Evolutionary conservation across 2,113 vertebrate species (phyloP).

Genomic region (Ptilorrhoa leucosticta): DNA sequence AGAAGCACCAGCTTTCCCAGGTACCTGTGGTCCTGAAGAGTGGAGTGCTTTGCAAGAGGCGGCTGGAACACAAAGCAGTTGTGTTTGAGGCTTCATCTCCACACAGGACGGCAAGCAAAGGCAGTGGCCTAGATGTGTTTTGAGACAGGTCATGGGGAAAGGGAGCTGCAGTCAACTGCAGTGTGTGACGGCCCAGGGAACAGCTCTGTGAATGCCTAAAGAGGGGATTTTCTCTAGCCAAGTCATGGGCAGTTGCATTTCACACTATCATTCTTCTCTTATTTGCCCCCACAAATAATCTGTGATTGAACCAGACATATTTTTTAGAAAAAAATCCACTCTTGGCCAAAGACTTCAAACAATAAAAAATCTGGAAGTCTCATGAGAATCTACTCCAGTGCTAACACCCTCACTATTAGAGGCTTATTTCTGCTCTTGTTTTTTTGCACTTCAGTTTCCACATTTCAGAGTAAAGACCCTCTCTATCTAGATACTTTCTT

Average conservation of each 20-base stretch:
- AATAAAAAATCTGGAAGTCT: neutral
- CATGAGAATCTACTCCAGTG: neutral
- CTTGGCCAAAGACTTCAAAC: neutral
- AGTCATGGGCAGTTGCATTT: neutral
- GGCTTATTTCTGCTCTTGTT: neutral
- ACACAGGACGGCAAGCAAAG: neutral
- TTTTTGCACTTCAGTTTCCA: neutral
- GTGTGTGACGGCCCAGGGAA: neutral
- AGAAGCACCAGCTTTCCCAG: neutral
- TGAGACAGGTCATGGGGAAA: neutral
- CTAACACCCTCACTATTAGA: neutral
- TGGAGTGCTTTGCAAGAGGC: neutral
- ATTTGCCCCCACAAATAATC: neutral
- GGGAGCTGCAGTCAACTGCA: rapidly evolving
- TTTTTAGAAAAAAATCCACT: neutral
- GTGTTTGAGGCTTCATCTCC: neutral
- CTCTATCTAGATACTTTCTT: neutral
- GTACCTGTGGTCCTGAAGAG: neutral
- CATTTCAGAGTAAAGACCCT: neutral
- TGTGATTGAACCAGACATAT: neutral
- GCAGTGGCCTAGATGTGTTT: neutral
- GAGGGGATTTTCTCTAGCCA: neutral
- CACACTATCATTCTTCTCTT: neutral
- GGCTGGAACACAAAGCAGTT: neutral
- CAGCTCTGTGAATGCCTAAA: neutral